phyloP scores from a whole-genome alignment of 2,113 vertebrate genomes.

The Sphaerodactylus townsendi region DNA sequence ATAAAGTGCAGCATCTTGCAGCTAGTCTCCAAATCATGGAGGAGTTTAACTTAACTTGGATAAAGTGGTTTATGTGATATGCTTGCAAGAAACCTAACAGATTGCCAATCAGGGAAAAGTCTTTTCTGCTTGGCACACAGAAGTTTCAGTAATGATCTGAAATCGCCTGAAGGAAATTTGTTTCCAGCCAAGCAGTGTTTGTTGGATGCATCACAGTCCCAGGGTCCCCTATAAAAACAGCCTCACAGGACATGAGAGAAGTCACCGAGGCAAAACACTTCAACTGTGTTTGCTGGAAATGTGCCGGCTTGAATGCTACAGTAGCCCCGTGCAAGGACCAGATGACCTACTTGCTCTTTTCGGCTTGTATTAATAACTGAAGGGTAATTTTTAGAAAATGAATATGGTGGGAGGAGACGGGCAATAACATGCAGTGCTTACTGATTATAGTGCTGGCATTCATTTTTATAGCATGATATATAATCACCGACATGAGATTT shows the following conservation, averaged over 20 bases:
- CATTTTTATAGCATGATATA: neutral
- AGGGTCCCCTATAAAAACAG: neutral
- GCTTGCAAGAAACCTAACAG: neutral
- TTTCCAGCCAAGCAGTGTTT: neutral
- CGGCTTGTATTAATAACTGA: neutral
- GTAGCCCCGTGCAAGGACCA: neutral
- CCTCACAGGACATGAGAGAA: neutral
- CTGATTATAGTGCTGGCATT: neutral
- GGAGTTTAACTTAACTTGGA: neutral
- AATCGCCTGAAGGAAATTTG: constrained; percentile 1
- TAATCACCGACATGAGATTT: neutral
- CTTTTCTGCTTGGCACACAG: neutral
- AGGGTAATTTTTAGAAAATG: neutral
- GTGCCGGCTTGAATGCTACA: neutral
- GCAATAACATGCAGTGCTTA: neutral
- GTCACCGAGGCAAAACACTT: neutral
- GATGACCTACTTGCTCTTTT: neutral
- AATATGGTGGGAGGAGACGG: neutral
- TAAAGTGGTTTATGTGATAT: neutral
- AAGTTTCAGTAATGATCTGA: neutral
- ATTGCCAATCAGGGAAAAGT: neutral
- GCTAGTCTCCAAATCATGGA: neutral
- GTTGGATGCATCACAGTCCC: neutral
- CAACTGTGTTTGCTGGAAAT: neutral
- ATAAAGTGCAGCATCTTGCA: neutral